Conservation (phyloP, 2,888 invertebrate genomes). For the Habrosyne pyritoides region DNA sequence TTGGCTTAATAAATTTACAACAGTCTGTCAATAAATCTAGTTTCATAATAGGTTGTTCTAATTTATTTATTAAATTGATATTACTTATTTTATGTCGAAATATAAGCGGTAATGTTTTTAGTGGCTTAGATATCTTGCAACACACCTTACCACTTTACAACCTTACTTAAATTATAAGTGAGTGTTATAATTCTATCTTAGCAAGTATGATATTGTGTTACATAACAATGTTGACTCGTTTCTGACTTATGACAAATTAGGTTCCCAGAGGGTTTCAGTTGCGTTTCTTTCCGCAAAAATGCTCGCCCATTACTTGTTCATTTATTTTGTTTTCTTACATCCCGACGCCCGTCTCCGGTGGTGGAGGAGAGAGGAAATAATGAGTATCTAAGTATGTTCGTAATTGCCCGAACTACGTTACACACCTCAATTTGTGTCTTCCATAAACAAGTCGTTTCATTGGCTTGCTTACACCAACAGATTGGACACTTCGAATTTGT, state of each 20-base stretch:
- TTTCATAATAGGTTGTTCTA: too few species aligned
- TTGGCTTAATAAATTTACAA: too few species aligned
- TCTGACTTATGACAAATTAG: constrained; percentile 38
- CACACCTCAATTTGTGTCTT: not conserved
- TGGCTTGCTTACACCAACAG: not conserved
- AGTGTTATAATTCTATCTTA: not conserved
- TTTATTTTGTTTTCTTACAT: constrained; percentile 42
- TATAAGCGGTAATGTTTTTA: too few species aligned
- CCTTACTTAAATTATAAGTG: too few species aligned
- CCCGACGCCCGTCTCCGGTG: constrained; percentile 24
- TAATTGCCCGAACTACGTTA: constrained; percentile 14
- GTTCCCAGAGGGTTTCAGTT: constrained; percentile 22
- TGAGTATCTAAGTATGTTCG: constrained; percentile 29
- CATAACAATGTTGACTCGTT: constrained; percentile 6
- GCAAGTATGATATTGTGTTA: constrained; percentile 3
- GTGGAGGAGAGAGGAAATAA: constrained; percentile 23
- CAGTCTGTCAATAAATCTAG: too few species aligned
- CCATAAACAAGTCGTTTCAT: not conserved
- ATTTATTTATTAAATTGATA: too few species aligned
- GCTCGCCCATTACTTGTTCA: constrained; percentile 48
- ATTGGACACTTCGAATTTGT: not conserved
- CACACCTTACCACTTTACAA: too few species aligned
- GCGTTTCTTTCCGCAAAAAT: constrained; percentile 47
- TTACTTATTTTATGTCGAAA: too few species aligned
- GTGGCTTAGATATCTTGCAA: too few species aligned